Conservation (phyloP, 2,888 invertebrate species). For the Cepaea hortensis region DNA sequence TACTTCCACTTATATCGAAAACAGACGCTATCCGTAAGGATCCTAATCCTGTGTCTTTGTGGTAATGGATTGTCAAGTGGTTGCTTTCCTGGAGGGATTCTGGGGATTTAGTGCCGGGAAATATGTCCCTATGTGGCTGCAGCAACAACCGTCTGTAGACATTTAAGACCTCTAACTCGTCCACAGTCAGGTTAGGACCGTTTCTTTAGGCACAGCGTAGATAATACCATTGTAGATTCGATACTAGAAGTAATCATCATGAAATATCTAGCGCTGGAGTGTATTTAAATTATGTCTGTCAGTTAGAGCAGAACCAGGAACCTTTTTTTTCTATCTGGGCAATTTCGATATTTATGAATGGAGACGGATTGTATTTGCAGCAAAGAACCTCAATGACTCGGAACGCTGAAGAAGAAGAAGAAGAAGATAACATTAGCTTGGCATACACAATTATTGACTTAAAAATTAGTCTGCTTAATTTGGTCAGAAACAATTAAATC, state of each 20-base stretch:
- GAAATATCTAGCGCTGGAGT: background rate
- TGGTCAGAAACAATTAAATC: no score
- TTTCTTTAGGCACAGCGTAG: background rate
- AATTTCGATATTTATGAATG: no score
- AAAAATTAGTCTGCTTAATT: no score
- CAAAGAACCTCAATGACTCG: no score
- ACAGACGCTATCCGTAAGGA: background rate
- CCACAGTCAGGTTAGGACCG: conserved; percentile 11
- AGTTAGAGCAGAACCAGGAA: no score
- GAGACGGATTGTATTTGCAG: no score
- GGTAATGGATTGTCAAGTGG: conserved; percentile 42
- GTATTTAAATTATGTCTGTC: no score
- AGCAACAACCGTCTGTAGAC: conserved; percentile 9
- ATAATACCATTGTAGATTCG: background rate
- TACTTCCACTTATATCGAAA: background rate
- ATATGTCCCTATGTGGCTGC: background rate
- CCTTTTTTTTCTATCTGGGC: no score
- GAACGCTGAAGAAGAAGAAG: no score
- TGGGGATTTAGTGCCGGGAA: conserved; percentile 18
- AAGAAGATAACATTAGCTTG: no score
- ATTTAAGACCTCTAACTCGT: conserved; percentile 18
- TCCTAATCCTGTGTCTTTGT: conserved; percentile 37
- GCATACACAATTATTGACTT: no score
- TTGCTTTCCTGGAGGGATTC: conserved; percentile 24
- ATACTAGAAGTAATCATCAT: background rate